Percentiles rank a stretch among this genome's conserved stretches.
phyloP scores from a whole-genome alignment of 1,140 invertebrate species.

The Brachionus asplanchnoidis region DNA sequence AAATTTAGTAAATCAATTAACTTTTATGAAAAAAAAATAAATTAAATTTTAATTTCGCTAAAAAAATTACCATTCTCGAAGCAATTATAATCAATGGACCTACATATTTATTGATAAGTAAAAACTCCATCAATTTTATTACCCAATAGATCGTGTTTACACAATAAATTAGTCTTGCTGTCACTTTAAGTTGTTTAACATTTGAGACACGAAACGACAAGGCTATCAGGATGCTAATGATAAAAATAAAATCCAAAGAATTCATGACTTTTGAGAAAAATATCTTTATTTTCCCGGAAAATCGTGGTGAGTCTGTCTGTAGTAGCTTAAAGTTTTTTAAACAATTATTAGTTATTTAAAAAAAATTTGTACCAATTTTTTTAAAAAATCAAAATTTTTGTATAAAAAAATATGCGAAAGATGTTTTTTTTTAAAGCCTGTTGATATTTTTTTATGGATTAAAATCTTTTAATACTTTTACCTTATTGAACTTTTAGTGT shows the following conservation, averaged over 20 bases:
- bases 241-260: constrained; percentile 43
- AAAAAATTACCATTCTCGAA: background rate
- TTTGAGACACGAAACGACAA: constrained; percentile 4
- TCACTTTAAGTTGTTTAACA: background rate
- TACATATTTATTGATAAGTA: constrained; percentile 90
- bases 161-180: constrained; percentile 79
- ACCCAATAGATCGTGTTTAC: constrained; percentile 93
- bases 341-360: too few relatives aligned
- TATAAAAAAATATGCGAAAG: too few relatives aligned
- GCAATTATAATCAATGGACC: constrained; percentile 96
- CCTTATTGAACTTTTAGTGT: too few relatives aligned
- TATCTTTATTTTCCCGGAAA: background rate
- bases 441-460: too few relatives aligned
- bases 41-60: background rate
- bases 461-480: too few relatives aligned
- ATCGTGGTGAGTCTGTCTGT: constrained; percentile 25
- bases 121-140: constrained; percentile 85
- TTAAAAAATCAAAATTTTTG: too few relatives aligned
- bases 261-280: constrained; percentile 27
- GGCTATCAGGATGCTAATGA: constrained; percentile 50
- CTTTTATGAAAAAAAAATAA: constrained; percentile 48
- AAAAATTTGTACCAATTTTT: too few relatives aligned
- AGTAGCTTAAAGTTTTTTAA: background rate
- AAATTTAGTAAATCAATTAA: constrained; percentile 67
- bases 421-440: too few relatives aligned